Evolutionary conservation across 2,888 invertebrate genomes (phyloP), one percentile per base, ranked within the genome.

Genomic region (Tetranychus truncatus): DNA sequence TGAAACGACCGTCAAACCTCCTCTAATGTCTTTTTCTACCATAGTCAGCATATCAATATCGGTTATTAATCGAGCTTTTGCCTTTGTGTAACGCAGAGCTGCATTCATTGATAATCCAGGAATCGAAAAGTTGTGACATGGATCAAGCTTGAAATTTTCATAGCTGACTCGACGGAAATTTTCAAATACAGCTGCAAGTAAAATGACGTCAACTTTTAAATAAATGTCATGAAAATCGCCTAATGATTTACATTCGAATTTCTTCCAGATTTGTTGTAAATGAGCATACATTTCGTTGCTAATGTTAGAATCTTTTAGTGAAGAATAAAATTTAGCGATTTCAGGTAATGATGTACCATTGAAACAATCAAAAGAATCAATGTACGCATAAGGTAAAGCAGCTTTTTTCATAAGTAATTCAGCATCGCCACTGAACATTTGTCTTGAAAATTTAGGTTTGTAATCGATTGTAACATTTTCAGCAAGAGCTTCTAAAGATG

Each of bases 21-120:
- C 72, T 72, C 72, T 8, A n/a, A 72, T 72, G 5, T 11, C 72
- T 3, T 72, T 72, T 24, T 72, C 72, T 11, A 72, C 24, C 45
- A 72, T 7, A 4, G 34, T 2, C 34, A 72, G 4, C 72, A 72
- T 72, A 24, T 72, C 72, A 44, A 55, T 15, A 55, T 55, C 55
- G 1, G 55, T 55, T 11, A 55, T 55, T 6, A 55, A 55, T 2
- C 15, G 4, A 6, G 15, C 55, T 15, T 6, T 55, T 55, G 55
- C 9, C 2, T 2, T 1, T 55, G 55, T 55, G 9, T 9, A 11
- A 11, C 15, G 9, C 7, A 55, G 6, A 2, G 55, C 55, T 55
- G 55, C 55, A 11, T 9, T 55, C 55, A 9, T 11, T 55, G 55
- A 55, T 15, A 55, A 55, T 6, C 55, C 55, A 11, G 55, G 55